Base-by-base conservation (phyloP, 2,888 invertebrate species). In the Philaethria dido region DNA sequence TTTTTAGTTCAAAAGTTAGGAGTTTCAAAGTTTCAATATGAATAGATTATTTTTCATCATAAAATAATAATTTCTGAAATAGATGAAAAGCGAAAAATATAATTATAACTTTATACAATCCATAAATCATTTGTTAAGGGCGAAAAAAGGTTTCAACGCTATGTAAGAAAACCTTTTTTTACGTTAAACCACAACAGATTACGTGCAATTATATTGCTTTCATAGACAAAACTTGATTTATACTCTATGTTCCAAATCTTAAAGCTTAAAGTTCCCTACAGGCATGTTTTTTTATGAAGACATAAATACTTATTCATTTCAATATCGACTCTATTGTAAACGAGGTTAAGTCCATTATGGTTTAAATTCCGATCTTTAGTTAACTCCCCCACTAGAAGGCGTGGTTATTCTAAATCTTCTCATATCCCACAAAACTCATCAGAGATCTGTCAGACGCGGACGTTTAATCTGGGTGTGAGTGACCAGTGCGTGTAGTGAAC, bases 111-210 rank as follows among this genome's bases (percentile, higher is more conserved):
- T 45, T 47, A 60, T 33, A n/a, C 33, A 29, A 33, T 60, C 45
- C 29, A 60, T 47, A 60, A 60, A 60, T 60, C 60, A 60, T 60
- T 60, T 60, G 60, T 9, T 47, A 25, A 39, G n/a, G 60, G 54
- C 18, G 29, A 62, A 69, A 68, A 63, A 59, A 57, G 33, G 52
- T 62, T 64, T 55, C 50, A 64, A 71, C 45, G 44, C 60, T 44
- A 33, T 45, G 18, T 60, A 45, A 60, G 60, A 45, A 60, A 60
- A 42, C 42, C 60, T 70, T 72, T 73, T n/a, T 75, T 72, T 69
- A 72, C 64, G 60, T 69, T 63, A 72, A 75, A 75, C 75, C 75
- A 62, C 76, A 74, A 70, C 69, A 73, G 75, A 76, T 76, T 74
- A 75, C 72, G 73, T 69, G 69, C 75, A 65, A 73, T 73, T 68